These are phyloP conservation scores for Branchinecta lindahli DNA, from an alignment of 1,140 invertebrate species.

Conservation along the genomic window DNA sequence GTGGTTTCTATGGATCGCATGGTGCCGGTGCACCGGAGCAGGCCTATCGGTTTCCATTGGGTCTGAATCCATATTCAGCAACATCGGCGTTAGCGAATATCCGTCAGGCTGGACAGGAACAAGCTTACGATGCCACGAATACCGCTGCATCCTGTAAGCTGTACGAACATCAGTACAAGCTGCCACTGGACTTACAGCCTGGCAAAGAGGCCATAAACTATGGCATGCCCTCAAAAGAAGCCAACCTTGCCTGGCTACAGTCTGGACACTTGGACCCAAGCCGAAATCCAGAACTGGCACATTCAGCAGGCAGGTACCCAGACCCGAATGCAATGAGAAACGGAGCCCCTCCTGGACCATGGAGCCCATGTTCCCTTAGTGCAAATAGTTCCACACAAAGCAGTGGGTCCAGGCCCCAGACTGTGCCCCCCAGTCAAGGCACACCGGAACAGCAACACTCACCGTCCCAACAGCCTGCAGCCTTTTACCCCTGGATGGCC, in stretches of 20 bases:
- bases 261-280: background rate
- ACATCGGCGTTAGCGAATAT: constrained; percentile 43
- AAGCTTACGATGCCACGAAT: constrained; percentile 48
- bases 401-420: background rate
- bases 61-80: constrained; percentile 35
- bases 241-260: constrained; percentile 1
- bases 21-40: constrained; percentile 40
- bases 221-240: constrained; percentile 18
- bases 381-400: background rate
- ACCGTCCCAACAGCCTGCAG: constrained; percentile 13
- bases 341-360: background rate
- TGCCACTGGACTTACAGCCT: constrained; percentile 24
- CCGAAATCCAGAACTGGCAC: background rate
- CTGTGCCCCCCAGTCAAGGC: constrained; percentile 7
- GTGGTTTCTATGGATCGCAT: constrained; percentile 78
- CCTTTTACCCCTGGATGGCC: constrained; percentile 92
- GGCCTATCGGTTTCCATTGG: constrained; percentile 58
- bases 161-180: constrained; percentile 45
- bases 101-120: constrained; percentile 48
- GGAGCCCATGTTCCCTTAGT: constrained; percentile 1
- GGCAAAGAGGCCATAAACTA: constrained; percentile 27
- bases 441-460: constrained; percentile 15
- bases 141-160: constrained; percentile 54
- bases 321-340: constrained; percentile 1
- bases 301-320: background rate